Percentiles rank a stretch among this genome's conserved stretches.
Evolutionary conservation across 2,797 vertebrate species (phyloP).

Genomic region (Babyrousa celebensis): DNA sequence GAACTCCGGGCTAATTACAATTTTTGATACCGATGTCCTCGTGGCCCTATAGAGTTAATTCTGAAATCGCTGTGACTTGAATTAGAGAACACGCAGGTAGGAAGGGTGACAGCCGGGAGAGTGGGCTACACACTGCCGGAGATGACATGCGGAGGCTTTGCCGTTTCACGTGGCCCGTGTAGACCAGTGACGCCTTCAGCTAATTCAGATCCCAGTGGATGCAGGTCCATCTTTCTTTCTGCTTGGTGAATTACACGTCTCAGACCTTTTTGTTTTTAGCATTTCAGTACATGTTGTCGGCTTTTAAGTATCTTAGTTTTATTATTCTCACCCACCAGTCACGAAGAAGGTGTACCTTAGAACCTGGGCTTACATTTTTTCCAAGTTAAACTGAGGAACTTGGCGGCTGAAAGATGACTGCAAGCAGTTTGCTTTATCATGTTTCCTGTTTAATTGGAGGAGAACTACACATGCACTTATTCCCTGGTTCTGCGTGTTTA

Average conservation of each 20-base stretch:
- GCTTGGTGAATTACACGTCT: background rate
- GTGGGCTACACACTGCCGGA: background rate
- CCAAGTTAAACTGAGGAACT: background rate
- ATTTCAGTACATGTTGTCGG: background rate
- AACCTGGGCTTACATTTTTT: background rate
- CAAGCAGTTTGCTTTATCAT: background rate
- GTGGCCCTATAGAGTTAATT: background rate
- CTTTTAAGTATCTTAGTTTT: conserved; percentile 15
- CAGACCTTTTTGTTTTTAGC: background rate
- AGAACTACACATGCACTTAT: conserved; percentile 2
- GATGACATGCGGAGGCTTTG: background rate
- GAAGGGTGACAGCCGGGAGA: too few species aligned
- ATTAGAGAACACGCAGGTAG: background rate
- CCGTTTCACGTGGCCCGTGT: rapidly evolving
- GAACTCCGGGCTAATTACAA: background rate
- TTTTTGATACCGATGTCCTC: background rate
- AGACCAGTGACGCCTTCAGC: background rate
- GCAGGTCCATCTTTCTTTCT: background rate
- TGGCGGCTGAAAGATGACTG: background rate
- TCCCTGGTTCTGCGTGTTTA: conserved; percentile 63
- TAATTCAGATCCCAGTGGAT: background rate
- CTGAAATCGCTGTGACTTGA: background rate
- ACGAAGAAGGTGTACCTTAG: background rate
- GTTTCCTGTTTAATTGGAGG: conserved; percentile 65
- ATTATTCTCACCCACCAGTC: background rate